These are phyloP conservation scores for Leucozona laternaria DNA, from an alignment of 2,888 invertebrate genomes.

Conservation along the genomic window DNA sequence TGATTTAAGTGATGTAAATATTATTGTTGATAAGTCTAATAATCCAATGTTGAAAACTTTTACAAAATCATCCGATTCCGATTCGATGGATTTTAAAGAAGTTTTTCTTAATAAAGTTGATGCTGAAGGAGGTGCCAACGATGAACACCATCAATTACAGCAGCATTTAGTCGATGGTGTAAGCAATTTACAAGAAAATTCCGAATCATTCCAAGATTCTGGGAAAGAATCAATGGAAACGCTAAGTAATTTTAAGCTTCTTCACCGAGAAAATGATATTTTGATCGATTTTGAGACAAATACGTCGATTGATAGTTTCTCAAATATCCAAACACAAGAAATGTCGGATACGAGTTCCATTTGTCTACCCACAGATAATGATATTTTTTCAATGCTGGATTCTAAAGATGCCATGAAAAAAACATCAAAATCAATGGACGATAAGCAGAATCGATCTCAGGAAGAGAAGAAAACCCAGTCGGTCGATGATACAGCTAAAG, in stretches of 20 bases:
- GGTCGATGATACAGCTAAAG: slow-evolving; percentile 85
- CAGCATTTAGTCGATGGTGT: slow-evolving; percentile 25
- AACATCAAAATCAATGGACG: slow-evolving; percentile 25
- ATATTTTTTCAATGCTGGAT: slow-evolving; percentile 41
- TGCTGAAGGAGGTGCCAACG: slow-evolving; percentile 16
- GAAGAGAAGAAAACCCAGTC: slow-evolving; percentile 3
- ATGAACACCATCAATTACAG: slow-evolving; percentile 29
- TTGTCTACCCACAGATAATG: slow-evolving; percentile 55
- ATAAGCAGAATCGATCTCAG: neutral
- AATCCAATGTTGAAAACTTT: slow-evolving; percentile 58
- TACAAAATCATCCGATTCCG: slow-evolving; percentile 45
- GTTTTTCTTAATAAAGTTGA: slow-evolving; percentile 28
- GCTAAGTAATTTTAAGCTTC: slow-evolving; percentile 55
- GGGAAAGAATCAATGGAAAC: slow-evolving; percentile 53
- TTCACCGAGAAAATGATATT: slow-evolving; percentile 60
- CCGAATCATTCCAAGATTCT: slow-evolving; percentile 32
- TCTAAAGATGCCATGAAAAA: slow-evolving; percentile 49
- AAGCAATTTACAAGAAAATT: slow-evolving; percentile 47
- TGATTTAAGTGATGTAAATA: slow-evolving; percentile 65
- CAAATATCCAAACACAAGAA: slow-evolving; percentile 31
- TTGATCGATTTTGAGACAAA: slow-evolving; percentile 62
- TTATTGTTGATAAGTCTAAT: slow-evolving; percentile 48
- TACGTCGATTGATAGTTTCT: slow-evolving; percentile 39
- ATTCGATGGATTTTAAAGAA: slow-evolving; percentile 57
- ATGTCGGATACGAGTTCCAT: slow-evolving; percentile 36